Conservation (phyloP, 2,797 vertebrate species). For the Synaphobranchus kaupii region DNA sequence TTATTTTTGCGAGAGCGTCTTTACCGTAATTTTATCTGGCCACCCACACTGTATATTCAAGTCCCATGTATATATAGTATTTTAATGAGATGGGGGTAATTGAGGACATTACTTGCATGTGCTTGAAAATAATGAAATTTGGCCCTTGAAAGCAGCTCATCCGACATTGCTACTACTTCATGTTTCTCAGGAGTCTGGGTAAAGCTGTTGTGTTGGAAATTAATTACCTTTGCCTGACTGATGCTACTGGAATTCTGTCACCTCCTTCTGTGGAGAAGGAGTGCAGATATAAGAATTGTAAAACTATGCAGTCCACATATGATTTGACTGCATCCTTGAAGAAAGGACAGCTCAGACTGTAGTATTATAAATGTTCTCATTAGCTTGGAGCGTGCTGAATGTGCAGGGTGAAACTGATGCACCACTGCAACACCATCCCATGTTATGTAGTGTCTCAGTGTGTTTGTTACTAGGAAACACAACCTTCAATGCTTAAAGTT, state of each 20-base stretch:
- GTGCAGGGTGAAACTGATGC: neutral
- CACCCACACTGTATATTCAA: slow-evolving; percentile 34
- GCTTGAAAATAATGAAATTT: slow-evolving; percentile 32
- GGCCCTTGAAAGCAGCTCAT: slow-evolving; percentile 30
- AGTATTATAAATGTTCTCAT: slow-evolving; percentile 34
- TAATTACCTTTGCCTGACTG: slow-evolving; percentile 9
- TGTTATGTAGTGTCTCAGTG: neutral
- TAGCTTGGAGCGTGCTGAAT: neutral
- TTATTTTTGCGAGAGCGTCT: slow-evolving; percentile 12
- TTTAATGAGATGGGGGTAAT: slow-evolving; percentile 28
- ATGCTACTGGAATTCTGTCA: neutral
- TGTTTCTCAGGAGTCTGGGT: slow-evolving; percentile 17
- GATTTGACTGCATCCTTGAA: neutral
- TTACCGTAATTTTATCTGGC: slow-evolving; percentile 28
- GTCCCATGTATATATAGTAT: slow-evolving; percentile 23
- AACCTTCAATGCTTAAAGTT: neutral
- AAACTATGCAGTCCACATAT: slow-evolving; percentile 5
- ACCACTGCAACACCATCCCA: neutral
- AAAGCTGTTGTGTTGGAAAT: slow-evolving; percentile 26
- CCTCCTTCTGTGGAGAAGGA: neutral
- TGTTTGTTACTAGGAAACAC: too few species aligned
- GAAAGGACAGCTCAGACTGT: slow-evolving; percentile 15
- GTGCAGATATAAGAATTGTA: neutral
- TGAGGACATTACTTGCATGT: slow-evolving; percentile 1
- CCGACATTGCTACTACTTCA: slow-evolving; percentile 36